phyloP scores from a whole-genome alignment of 2,113 vertebrate species.

The Petrocephalus zakoni region DNA sequence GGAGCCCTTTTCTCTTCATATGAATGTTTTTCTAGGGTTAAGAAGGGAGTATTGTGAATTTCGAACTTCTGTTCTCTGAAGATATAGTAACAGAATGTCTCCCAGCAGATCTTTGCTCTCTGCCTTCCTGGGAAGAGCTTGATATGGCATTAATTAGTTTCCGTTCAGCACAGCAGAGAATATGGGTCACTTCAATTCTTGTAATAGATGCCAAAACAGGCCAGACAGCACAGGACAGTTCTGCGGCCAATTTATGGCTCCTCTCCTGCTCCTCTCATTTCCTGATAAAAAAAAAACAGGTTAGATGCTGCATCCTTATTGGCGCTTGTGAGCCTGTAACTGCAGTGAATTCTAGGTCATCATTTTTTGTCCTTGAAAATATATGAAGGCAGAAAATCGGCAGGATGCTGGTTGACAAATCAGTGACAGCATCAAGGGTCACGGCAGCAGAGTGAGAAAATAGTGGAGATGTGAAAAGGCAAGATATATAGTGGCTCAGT shows the following conservation, averaged over 20 bases:
- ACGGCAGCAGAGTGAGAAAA: background rate
- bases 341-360: background rate
- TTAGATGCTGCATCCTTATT: background rate
- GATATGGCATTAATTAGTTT: conserved; percentile 11
- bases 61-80: background rate
- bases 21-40: background rate
- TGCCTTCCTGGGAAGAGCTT: background rate
- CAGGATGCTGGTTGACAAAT: background rate
- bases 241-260: background rate
- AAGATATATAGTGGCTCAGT: background rate
- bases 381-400: background rate
- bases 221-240: background rate
- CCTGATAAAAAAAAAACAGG: background rate
- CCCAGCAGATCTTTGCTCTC: background rate
- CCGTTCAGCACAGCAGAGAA: background rate
- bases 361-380: background rate
- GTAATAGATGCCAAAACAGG: conserved; percentile 17
- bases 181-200: conserved; percentile 1
- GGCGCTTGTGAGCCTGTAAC: background rate
- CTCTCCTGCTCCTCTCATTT: background rate
- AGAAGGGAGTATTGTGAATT: background rate
- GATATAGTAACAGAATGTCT: background rate
- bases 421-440: background rate
- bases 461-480: background rate
- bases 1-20: background rate